These are phyloP conservation scores for Orgyia antiqua DNA, from an alignment of 2,888 invertebrate species.

Conservation along the genomic window DNA sequence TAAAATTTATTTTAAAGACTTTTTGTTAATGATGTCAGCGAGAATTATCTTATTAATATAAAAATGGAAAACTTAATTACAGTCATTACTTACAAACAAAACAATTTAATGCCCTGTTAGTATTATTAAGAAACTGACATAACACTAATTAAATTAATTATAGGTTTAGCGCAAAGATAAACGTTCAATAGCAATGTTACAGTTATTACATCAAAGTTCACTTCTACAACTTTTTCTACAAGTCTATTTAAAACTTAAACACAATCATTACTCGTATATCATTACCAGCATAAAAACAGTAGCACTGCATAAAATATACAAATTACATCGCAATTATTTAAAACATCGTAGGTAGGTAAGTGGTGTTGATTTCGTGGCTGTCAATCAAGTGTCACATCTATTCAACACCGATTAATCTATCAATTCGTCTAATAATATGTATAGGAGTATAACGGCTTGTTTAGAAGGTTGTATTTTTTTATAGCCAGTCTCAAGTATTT, in stretches of 20 bases:
- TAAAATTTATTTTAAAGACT: too few species aligned
- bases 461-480: slow-evolving; percentile 33
- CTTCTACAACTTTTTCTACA: slow-evolving; percentile 1
- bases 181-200: too few species aligned
- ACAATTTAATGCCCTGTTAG: too few species aligned
- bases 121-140: too few species aligned
- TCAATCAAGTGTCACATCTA: slow-evolving; percentile 28
- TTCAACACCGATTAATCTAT: slow-evolving; percentile 18
- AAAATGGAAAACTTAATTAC: too few species aligned
- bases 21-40: too few species aligned
- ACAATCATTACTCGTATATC: slow-evolving; percentile 5
- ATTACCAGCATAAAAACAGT: slow-evolving; percentile 16
- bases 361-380: slow-evolving; percentile 12
- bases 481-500: slow-evolving; percentile 30
- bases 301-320: slow-evolving; percentile 13
- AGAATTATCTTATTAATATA: too few species aligned
- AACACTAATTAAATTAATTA: too few species aligned
- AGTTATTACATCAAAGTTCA: too few species aligned
- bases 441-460: slow-evolving; percentile 33
- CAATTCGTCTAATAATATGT: slow-evolving; percentile 32
- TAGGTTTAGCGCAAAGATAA: too few species aligned
- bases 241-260: background rate
- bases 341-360: slow-evolving; percentile 2
- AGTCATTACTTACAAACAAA: too few species aligned
- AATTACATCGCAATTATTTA: slow-evolving; percentile 10